A percentile compares a stretch with the other conserved stretches of the same genome.
These are phyloP conservation scores for cat (Felis catus) DNA, from an alignment of 2,113 vertebrate genomes.

Conservation along the genomic window F.catus_Fca126_mat1.0 CM031421.1:23877501-23878000, in stretches of 20 bases:
- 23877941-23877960: conserved; percentile 70
- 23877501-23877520: background rate
- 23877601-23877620: background rate
- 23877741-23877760: background rate
- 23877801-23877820: background rate
- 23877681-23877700: background rate
- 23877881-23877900: conserved; percentile 72
- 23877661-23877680: background rate
- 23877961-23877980: conserved; percentile 58
- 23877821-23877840: background rate
- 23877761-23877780: background rate
- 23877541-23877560: background rate
- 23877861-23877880: conserved; percentile 45
- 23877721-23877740: background rate
- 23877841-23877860: conserved; percentile 42
- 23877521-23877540: background rate
- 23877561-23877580: background rate
- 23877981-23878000: conserved; percentile 28
- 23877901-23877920: conserved; percentile 74
- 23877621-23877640: background rate
- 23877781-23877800: background rate
- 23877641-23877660: background rate
- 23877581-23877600: background rate
- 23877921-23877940: conserved; percentile 50
- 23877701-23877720: background rate